Percentiles rank a stretch among this genome's conserved stretches.
These are phyloP conservation scores for Megalops atlanticus DNA, from an alignment of 2,113 vertebrate species.

Conservation along the genomic window DNA sequence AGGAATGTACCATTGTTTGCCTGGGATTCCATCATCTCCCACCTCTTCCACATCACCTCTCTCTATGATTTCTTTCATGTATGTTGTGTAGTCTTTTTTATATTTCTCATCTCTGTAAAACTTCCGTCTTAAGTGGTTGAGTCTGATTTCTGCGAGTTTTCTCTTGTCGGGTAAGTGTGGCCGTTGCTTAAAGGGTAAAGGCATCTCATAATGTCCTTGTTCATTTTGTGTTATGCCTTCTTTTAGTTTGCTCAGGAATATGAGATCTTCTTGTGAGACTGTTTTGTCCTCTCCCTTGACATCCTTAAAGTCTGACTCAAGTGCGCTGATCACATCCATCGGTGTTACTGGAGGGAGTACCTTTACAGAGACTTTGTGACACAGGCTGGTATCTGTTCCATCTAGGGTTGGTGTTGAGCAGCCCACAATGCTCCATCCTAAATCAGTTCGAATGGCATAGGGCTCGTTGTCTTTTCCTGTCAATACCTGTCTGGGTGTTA, in stretches of 20 bases:
- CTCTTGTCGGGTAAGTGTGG: slow-evolving; percentile 6
- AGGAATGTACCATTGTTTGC: background rate
- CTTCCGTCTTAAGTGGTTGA: background rate
- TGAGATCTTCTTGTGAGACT: slow-evolving; percentile 28
- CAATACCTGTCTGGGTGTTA: slow-evolving; percentile 27
- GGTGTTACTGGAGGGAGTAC: background rate
- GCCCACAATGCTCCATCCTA: slow-evolving; percentile 30
- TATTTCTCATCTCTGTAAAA: slow-evolving; percentile 5
- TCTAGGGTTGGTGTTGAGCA: background rate
- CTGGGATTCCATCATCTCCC: background rate
- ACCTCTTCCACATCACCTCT: background rate
- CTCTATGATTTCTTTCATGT: slow-evolving; percentile 6
- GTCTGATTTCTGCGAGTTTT: background rate
- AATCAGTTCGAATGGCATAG: slow-evolving; percentile 20
- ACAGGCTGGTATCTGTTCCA: background rate
- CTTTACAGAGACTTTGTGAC: slow-evolving; percentile 11
- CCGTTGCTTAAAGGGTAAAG: slow-evolving; percentile 10
- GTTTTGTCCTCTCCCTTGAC: background rate
- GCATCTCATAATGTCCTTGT: background rate
- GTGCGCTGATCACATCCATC: slow-evolving; percentile 5
- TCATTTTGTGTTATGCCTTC: slow-evolving; percentile 19
- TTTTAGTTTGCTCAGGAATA: slow-evolving; percentile 23
- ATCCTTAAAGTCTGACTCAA: slow-evolving; percentile 29
- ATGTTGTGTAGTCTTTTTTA: slow-evolving; percentile 2
- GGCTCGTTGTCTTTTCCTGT: slow-evolving; percentile 27